Percentiles rank a stretch among this genome's conserved stretches.
These are phyloP conservation scores for Mus minutoides DNA, from an alignment of 2,797 vertebrate genomes.

Conservation along the genomic window DNA sequence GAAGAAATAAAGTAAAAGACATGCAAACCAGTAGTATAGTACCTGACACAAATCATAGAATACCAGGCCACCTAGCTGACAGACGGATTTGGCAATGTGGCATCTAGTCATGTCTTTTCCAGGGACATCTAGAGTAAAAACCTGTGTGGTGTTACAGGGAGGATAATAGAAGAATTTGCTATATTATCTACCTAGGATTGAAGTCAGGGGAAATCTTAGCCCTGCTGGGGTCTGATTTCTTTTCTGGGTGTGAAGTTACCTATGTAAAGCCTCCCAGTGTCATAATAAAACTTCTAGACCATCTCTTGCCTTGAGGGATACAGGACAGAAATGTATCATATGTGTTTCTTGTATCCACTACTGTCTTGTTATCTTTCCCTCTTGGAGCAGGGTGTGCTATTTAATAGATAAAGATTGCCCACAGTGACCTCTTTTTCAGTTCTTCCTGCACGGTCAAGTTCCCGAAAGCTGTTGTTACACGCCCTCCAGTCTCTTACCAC, in stretches of 20 bases:
- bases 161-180: conserved; percentile 6
- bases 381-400: neutral
- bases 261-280: neutral
- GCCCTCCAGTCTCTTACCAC: neutral
- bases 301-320: rapidly evolving
- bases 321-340: neutral
- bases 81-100: conserved; percentile 27
- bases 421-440: neutral
- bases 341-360: neutral
- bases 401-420: neutral
- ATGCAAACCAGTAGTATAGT: conserved; percentile 45
- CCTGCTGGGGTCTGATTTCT: neutral
- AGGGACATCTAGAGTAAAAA: neutral
- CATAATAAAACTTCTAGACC: neutral
- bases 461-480: conserved; percentile 50
- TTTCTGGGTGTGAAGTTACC: neutral
- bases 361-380: neutral
- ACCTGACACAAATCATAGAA: conserved; percentile 40
- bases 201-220: conserved; percentile 50
- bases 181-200: conserved; percentile 41
- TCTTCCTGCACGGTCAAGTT: conserved; percentile 25
- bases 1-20: neutral
- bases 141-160: neutral
- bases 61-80: neutral
- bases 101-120: conserved; percentile 7